phyloP scores from a whole-genome alignment of 2,113 vertebrate genomes.

The Cryptoleucopteryx plumbea region DNA sequence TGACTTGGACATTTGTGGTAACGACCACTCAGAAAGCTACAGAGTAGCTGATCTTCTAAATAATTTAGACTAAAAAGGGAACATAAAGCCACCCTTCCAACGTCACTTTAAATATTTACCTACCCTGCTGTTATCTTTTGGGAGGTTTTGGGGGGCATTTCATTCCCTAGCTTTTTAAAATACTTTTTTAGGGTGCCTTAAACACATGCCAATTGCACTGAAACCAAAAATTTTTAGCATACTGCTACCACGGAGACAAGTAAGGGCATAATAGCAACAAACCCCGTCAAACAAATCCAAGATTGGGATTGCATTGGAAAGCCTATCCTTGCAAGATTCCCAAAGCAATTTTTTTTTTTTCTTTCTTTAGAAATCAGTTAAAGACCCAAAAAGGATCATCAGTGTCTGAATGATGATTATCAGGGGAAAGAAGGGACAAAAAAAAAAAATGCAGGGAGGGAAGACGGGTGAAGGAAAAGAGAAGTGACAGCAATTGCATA shows the following conservation, averaged over 20 bases:
- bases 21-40: background rate
- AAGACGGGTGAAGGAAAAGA: background rate
- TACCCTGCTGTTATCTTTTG: background rate
- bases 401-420: background rate
- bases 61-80: background rate
- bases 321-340: background rate
- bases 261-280: background rate
- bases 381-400: background rate
- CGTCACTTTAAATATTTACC: background rate
- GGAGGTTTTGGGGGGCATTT: background rate
- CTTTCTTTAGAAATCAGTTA: background rate
- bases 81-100: background rate
- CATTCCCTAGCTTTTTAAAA: background rate
- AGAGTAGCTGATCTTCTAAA: background rate
- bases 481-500: background rate
- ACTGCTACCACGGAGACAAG: background rate
- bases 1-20: background rate
- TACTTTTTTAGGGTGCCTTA: background rate
- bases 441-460: background rate
- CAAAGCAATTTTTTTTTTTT: background rate
- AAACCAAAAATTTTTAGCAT: background rate
- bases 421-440: background rate
- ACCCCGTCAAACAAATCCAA: background rate
- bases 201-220: background rate
- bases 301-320: background rate